A percentile compares a stretch with the other conserved stretches of the same genome.
These are phyloP conservation scores for Plectrocnemia conspersa DNA, from an alignment of 1,140 invertebrate species.

Conservation along the genomic window DNA sequence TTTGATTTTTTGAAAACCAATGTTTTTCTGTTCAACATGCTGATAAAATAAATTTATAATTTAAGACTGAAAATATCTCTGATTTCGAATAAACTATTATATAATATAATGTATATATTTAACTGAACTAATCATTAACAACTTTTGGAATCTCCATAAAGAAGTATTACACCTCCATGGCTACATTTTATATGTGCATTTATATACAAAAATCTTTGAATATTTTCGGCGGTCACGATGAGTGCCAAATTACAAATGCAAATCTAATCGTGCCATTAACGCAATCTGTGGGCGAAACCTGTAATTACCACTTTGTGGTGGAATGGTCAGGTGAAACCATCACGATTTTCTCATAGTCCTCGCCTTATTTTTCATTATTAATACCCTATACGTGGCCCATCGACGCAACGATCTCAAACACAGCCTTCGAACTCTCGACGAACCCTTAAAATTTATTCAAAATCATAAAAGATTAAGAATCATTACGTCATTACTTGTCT, in stretches of 20 bases:
- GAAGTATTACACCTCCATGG: too few species aligned
- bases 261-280: constrained; percentile 34
- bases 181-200: too few species aligned
- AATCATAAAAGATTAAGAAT: constrained; percentile 1
- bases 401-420: constrained; percentile 30
- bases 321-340: constrained; percentile 19
- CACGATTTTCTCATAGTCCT: constrained; percentile 30
- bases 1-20: too few species aligned
- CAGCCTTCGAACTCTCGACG: constrained; percentile 25
- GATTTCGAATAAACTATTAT: too few species aligned
- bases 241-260: constrained; percentile 34
- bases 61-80: too few species aligned
- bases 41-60: too few species aligned
- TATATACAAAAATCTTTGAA: too few species aligned
- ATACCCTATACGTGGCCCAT: constrained; percentile 33
- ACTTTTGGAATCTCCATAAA: too few species aligned
- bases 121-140: too few species aligned
- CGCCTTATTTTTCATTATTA: constrained; percentile 21
- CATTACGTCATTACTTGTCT: constrained; percentile 18
- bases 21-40: too few species aligned
- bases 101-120: too few species aligned
- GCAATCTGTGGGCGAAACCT: constrained; percentile 27
- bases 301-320: constrained; percentile 32
- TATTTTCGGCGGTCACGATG: constrained; percentile 8
- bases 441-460: constrained; percentile 28